Percentiles rank a stretch among this genome's conserved stretches.
These are phyloP conservation scores for Silurus meridionalis DNA, from an alignment of 2,113 vertebrate species.

Conservation along the genomic window DNA sequence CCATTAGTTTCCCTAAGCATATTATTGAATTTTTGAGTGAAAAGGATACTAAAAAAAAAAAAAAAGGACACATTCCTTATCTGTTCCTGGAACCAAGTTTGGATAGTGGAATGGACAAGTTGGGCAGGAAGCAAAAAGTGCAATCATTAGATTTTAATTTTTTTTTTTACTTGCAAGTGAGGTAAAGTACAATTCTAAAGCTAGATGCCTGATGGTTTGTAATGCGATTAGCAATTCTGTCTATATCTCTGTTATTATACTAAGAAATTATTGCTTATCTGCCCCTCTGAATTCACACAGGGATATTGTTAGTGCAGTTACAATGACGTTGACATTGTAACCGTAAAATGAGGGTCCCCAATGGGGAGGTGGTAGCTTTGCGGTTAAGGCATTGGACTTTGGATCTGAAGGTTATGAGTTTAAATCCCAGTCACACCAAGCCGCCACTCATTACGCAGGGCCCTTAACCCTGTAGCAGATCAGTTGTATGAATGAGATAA, in stretches of 20 bases:
- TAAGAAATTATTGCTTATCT: not conserved
- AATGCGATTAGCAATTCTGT: not conserved
- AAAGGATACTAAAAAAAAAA: not conserved
- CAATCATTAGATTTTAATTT: not conserved
- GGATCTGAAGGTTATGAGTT: too few species aligned
- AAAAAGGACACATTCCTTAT: not conserved
- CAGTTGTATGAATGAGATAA: too few species aligned
- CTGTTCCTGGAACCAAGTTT: constrained; percentile 5
- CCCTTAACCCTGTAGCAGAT: too few species aligned
- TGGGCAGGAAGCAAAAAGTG: constrained; percentile 6
- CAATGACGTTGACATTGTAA: not conserved
- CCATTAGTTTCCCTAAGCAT: not conserved
- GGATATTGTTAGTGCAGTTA: not conserved
- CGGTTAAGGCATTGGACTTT: too few species aligned
- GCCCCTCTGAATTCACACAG: not conserved
- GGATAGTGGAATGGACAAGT: constrained; percentile 1
- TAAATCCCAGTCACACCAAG: too few species aligned
- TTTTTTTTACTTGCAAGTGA: not conserved
- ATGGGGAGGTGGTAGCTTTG: too few species aligned
- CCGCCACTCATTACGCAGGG: too few species aligned
- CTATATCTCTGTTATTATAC: not conserved
- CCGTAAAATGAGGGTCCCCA: too few species aligned
- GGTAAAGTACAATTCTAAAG: not conserved
- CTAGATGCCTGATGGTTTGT: not conserved
- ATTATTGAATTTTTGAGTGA: not conserved